Evolutionary conservation across 2,888 invertebrate genomes (phyloP).

Genomic region (Sceliomorpha sp.): DNA sequence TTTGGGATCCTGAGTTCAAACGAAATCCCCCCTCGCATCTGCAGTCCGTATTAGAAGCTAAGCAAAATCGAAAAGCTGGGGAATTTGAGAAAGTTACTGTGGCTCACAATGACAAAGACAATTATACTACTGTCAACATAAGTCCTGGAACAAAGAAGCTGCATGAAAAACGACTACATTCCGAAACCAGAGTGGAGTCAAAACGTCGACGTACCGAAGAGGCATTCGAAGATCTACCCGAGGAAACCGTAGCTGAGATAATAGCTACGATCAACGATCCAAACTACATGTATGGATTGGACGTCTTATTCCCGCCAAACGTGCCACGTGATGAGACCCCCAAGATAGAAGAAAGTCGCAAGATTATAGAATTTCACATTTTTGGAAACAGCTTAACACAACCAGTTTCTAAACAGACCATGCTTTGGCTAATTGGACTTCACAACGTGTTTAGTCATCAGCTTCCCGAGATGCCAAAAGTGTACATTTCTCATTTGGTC

Average conservation of each 20-base stretch:
- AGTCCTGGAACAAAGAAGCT: constrained; percentile 82
- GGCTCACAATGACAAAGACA: constrained; percentile 85
- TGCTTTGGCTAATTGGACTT: constrained; percentile 95
- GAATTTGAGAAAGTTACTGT: constrained; percentile 86
- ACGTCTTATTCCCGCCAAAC: constrained; percentile 90
- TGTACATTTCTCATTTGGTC: constrained; percentile 96
- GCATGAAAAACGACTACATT: constrained; percentile 64
- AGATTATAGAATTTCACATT: constrained; percentile 95
- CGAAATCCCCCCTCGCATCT: constrained; percentile 86
- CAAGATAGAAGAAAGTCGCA: constrained; percentile 92
- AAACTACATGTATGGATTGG: constrained; percentile 91
- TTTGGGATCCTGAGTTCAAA: constrained; percentile 96
- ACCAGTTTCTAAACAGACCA: constrained; percentile 92
- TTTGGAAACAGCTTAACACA: constrained; percentile 95
- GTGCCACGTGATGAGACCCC: constrained; percentile 95
- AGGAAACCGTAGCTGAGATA: constrained; percentile 90
- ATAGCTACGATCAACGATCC: constrained; percentile 91
- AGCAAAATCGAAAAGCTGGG: constrained; percentile 75
- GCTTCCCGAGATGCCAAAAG: constrained; percentile 97
- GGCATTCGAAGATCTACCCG: constrained; percentile 87
- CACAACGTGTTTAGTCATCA: constrained; percentile 98
- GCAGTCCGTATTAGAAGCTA: constrained; percentile 84
- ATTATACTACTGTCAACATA: constrained; percentile 85
- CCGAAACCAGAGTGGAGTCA: constrained; percentile 69
- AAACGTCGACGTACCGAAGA: constrained; percentile 79